phyloP scores from a whole-genome alignment of 2,888 invertebrate genomes.

The Silvanus unidentatus region DNA sequence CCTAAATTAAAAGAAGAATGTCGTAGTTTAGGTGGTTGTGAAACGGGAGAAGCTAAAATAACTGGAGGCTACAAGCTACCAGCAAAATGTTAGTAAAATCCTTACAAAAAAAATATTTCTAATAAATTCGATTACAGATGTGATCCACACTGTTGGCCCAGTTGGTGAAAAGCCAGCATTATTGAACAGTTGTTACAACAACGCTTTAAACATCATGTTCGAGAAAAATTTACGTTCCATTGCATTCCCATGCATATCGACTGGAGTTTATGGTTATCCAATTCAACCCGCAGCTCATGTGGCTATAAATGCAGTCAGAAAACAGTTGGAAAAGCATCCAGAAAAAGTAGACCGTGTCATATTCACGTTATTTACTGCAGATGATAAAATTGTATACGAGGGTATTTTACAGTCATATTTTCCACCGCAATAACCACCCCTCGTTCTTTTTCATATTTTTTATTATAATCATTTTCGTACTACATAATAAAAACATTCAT shows the following conservation, averaged over 20 bases:
- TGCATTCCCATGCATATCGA: conserved; percentile 87
- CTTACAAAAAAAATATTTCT: conserved; percentile 10
- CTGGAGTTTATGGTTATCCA: conserved; percentile 88
- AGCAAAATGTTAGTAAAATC: conserved; percentile 66
- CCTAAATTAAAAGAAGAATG: conserved; percentile 64
- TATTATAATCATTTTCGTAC: not conserved
- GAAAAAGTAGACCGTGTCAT: conserved; percentile 66
- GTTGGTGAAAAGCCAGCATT: conserved; percentile 61
- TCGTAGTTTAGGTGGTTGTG: conserved; percentile 63
- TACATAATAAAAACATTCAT: no score
- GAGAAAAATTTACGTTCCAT: conserved; percentile 58
- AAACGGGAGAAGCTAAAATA: conserved; percentile 77
- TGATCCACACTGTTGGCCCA: conserved; percentile 88
- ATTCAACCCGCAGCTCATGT: conserved; percentile 70
- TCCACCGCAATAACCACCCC: conserved; percentile 47
- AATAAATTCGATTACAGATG: conserved; percentile 55
- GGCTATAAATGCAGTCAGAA: conserved; percentile 61
- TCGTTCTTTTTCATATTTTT: not conserved
- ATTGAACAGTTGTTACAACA: conserved; percentile 66
- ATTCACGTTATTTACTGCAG: conserved; percentile 70
- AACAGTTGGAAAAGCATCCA: conserved; percentile 52
- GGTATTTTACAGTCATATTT: conserved; percentile 67
- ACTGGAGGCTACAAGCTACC: conserved; percentile 78
- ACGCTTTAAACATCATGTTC: conserved; percentile 54
- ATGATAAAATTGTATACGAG: conserved; percentile 69